Base-by-base conservation (phyloP, 2,113 vertebrate species). In the Steatornis caripensis region DNA sequence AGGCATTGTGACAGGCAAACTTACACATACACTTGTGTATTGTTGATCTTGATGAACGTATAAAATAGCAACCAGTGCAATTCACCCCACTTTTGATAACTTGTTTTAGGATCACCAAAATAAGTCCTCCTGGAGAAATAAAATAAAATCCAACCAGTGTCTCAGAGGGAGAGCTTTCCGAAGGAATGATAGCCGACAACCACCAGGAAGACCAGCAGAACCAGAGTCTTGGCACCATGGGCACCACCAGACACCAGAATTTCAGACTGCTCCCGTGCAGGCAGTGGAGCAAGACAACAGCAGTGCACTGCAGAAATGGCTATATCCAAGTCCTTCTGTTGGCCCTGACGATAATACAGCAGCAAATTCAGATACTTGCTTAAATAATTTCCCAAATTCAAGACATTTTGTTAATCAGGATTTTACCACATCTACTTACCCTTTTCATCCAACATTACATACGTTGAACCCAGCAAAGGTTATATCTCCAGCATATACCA, bases 31-130 rank as follows among this genome's bases (percentile, higher is more conserved):
- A 3, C 29, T 43, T 87, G 37, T 29, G 19, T 43, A 5, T 36
- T 22, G 45, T 75, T 71, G 48, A 36, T 71, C 32, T 77, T 68
- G 51, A 30, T 58, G 15, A 65, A 10, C 2, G 5, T 21, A 7
- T 10, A 9, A 48, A 77, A 39, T 9, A 55, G 4, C 34, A 46
- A 26, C 9, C 27, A 5, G 64, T 70, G 65, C 36, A 58, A 58
- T 60, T 90, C 72, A 69, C 22, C 23, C 24, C 5, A 5, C 51
- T 82, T 66, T 41, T 57, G 46, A 14, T 80, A 9, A 26, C 30
- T 72, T 27, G 3, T 95, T 98, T 88, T 88, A 98, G 97, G 95
- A 95, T 96, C 94, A 87, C 36, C 96, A 84, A 57, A 74, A 80
- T 6, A 78, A 97, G 3, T 41, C 14, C 37, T 80, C 45, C 61